phyloP scores from a whole-genome alignment of 1,140 invertebrate genomes.

The Mactra quadrangularis region DNA sequence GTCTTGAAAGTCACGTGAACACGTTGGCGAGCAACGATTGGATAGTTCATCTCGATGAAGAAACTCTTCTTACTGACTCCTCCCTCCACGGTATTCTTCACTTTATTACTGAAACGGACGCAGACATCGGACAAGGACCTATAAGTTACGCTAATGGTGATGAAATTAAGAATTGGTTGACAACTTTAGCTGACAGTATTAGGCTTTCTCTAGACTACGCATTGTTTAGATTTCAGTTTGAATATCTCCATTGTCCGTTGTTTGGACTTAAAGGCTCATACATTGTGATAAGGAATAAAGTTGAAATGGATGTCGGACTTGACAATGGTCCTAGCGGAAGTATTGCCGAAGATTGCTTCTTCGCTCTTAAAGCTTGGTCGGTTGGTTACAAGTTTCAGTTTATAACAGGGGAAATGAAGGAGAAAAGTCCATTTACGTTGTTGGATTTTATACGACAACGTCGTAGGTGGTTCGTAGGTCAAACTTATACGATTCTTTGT shows the following conservation, averaged over 20 bases:
- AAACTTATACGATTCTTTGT: constrained; percentile 95
- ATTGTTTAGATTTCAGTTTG: constrained; percentile 96
- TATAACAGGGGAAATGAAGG: constrained; percentile 93
- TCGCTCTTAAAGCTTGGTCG: constrained; percentile 93
- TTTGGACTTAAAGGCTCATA: constrained; percentile 95
- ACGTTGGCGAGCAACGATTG: constrained; percentile 94
- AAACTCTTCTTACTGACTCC: constrained; percentile 96
- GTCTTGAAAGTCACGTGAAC: constrained; percentile 94
- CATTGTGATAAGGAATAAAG: constrained; percentile 89
- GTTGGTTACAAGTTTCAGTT: constrained; percentile 84
- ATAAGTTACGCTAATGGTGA: constrained; percentile 98
- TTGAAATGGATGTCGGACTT: constrained; percentile 95
- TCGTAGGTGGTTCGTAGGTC: constrained; percentile 98
- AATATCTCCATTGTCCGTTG: constrained; percentile 95
- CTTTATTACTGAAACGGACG: constrained; percentile 93
- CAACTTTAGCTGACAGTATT: constrained; percentile 97
- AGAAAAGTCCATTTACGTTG: constrained; percentile 98
- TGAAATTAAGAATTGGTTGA: constrained; percentile 95
- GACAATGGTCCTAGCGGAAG: constrained; percentile 97
- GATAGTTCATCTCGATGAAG: constrained; percentile 99
- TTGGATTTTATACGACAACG: constrained; percentile 98
- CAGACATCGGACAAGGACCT: constrained; percentile 92
- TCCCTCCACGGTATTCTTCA: constrained; percentile 94
- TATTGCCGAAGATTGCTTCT: constrained; percentile 98
- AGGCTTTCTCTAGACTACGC: constrained; percentile 96